Evolutionary conservation across 2,797 vertebrate species (phyloP).

Genomic region (Mycteria americana): DNA sequence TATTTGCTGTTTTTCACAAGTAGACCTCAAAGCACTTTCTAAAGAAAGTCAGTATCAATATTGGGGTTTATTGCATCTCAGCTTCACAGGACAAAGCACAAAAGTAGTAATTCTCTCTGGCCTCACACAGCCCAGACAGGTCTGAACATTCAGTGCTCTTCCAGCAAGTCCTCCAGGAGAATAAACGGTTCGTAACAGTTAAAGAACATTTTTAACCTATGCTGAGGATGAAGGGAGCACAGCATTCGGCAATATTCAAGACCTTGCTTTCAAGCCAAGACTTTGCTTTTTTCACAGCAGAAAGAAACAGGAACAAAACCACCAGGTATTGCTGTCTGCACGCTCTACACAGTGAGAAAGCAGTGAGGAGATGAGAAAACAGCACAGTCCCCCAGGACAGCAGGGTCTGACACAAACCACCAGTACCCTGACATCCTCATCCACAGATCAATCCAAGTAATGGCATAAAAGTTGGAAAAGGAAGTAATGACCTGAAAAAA

Average conservation of each 20-base stretch:
- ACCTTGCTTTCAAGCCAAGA: neutral
- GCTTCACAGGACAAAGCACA: neutral
- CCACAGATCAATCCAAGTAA: neutral
- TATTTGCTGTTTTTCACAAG: neutral
- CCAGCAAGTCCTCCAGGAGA: neutral
- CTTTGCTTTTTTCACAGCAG: neutral
- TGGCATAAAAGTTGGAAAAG: neutral
- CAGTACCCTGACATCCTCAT: neutral
- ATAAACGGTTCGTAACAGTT: neutral
- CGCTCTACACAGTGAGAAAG: fast-evolving
- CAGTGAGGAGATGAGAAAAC: neutral
- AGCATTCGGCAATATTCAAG: neutral
- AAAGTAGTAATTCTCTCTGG: neutral
- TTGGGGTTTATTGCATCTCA: neutral
- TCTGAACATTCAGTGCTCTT: neutral
- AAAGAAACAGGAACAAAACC: neutral
- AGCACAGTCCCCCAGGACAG: neutral
- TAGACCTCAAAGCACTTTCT: neutral
- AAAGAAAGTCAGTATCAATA: neutral
- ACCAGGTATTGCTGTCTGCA: neutral
- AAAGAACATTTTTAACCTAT: neutral
- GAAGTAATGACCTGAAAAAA: neutral
- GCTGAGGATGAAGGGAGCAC: neutral
- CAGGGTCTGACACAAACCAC: neutral
- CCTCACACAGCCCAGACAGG: neutral